Base-by-base conservation (phyloP, 2,113 vertebrate species). In the Centropus bengalensis region DNA sequence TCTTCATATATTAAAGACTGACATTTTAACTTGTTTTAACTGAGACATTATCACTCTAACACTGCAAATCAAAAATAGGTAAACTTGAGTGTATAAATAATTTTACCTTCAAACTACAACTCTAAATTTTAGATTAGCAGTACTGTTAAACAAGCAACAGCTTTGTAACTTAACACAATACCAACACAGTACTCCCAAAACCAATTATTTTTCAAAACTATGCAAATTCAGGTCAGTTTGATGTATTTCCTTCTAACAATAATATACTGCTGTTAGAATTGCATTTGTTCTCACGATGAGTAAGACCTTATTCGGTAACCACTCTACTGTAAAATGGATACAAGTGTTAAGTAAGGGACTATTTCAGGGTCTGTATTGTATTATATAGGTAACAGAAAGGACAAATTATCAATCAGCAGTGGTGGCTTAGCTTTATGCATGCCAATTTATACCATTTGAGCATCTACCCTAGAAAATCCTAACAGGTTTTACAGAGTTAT, bases 231-330 rank as follows among this genome's bases (percentile, higher is more conserved):
- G 80, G 60, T 78, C 75, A 86, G 27, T 82, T 88, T 69, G 30
- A 82, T 62, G 58, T 58, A 76, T 14, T 80, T 85, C 70, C 78
- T 82, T 76, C 45, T 69, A 89, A 86, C 49, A 89, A 80, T 36
- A 93, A 87, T 16, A 85, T 47, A 49, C 32, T 36, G 49, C 44
- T 87, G 77, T 82, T 91, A 79, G 47, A 91, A 49, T 8, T 88
- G 27, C 45, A 73, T 76, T 88, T 54, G 73, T 96, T 88, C 74
- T 94, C 42, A 40, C 47, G 8, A 82, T 80, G 71, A 90, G n/a
- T 86, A 93, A 85, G 71, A 70, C 33, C 28, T 66, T 73, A 62
- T 78, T 89, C 63, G 33, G 24, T 82, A 89, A 89, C 32, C 74
- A 56, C 24, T 88, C 44, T 52, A 42, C 33, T 82, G 75, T 73